Evolutionary conservation across 1,140 invertebrate species (phyloP), one percentile per base, ranked within the genome.

Genomic region (Telenomus remus): DNA sequence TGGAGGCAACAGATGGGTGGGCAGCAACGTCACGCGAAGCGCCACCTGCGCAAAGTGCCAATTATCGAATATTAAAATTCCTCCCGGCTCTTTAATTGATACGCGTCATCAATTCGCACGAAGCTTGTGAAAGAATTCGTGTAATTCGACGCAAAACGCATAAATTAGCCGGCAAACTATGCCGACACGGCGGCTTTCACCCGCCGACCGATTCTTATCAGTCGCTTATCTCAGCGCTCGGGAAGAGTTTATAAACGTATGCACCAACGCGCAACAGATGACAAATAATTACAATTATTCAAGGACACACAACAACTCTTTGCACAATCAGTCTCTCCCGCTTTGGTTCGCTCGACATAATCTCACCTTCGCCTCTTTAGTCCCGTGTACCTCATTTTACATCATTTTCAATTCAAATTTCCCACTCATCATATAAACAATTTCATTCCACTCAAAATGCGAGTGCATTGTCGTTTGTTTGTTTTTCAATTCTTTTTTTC

Each of bases 71-170:
- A 57, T 51, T 53, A 60, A 46, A 34, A 63, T 63, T 34, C 34
- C 34, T 61, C 34, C 47, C 16, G 27, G 16, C 13, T 27, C 6
- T 51, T n/a, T 59, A 44, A 56, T 56, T 55, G 42, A 55, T 49
- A 47, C 11, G 15, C 4, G 27, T 19, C 16, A 7, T 19, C 27
- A 46, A 37, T 57, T 53, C 14, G 8, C 42, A 53, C 42, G 46
- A 47, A 50, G 42, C 50, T 64, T 53, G 47, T 5, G 48, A 57
- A 57, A 59, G 42, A 68, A 56, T 66, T 56, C 49, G 57, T 59
- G 27, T 47, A 68, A 57, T 59, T 55, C 11, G 46, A 19, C 27
- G 15, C 15, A 4, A 68, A 46, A 59, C 34, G 64, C 42, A 68
- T 57, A 44, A 57, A 68, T 68, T 46, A 57, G 37, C 34, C 19